phyloP scores from a whole-genome alignment of 2,888 invertebrate genomes.

The Tetrapedia diversipes region DNA sequence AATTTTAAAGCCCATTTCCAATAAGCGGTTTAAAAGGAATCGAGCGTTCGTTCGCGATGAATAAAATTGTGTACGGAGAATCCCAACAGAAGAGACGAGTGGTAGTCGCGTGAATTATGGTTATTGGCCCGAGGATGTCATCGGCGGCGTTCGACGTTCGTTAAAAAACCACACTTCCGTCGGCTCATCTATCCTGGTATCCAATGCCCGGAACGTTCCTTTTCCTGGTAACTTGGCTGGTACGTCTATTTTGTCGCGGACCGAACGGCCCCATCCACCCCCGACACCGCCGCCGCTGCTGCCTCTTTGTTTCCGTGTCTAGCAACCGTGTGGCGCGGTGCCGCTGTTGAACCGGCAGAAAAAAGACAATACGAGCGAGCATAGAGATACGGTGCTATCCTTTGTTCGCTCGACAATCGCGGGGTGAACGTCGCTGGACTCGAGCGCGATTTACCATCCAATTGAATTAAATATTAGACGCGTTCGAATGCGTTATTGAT shows the following conservation, averaged over 20 bases:
- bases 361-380: slow-evolving; percentile 19
- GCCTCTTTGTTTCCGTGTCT: slow-evolving; percentile 49
- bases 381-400: neutral
- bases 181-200: slow-evolving; percentile 58
- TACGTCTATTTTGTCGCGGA: slow-evolving; percentile 1
- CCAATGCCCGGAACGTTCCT: slow-evolving; percentile 30
- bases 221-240: slow-evolving; percentile 6
- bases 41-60: neutral
- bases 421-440: too few relatives aligned
- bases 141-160: slow-evolving; percentile 47
- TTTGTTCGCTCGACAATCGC: neutral
- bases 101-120: slow-evolving; percentile 53
- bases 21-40: too few relatives aligned
- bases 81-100: neutral
- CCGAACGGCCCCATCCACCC: neutral
- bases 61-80: slow-evolving; percentile 2
- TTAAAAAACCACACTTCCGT: slow-evolving; percentile 57
- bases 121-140: slow-evolving; percentile 21
- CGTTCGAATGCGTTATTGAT: neutral
- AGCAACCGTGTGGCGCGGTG: slow-evolving; percentile 43
- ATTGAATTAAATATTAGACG: slow-evolving; percentile 7
- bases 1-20: too few relatives aligned
- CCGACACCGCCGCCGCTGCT: slow-evolving; percentile 27
- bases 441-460: neutral
- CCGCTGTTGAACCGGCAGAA: slow-evolving; percentile 22